A percentile compares a stretch with the other conserved stretches of the same genome.
Evolutionary conservation across 2,797 vertebrate genomes (phyloP).

Genomic region (Denticeps clupeoides): DNA sequence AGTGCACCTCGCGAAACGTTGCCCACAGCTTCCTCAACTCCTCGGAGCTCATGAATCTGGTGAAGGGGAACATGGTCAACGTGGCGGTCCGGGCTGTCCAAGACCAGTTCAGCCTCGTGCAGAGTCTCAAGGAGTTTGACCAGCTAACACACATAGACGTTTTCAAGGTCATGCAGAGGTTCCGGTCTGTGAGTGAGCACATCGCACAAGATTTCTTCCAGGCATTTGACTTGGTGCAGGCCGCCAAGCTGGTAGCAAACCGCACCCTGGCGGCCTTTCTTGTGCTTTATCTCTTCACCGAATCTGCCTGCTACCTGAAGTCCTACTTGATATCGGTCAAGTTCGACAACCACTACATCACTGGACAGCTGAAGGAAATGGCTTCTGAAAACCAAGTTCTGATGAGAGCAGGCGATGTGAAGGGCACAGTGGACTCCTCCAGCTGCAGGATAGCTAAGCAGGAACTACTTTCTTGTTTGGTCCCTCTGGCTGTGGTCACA

Average conservation of each 20-base stretch:
- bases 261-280: slow-evolving; percentile 61
- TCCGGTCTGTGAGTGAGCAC: slow-evolving; percentile 41
- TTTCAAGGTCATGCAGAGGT: background rate
- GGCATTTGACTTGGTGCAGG: slow-evolving; percentile 46
- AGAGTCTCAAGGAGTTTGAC: slow-evolving; percentile 28
- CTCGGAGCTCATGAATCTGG: slow-evolving; percentile 49
- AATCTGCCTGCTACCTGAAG: slow-evolving; percentile 69
- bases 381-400: slow-evolving; percentile 27
- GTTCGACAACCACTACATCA: slow-evolving; percentile 72
- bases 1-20: slow-evolving; percentile 69
- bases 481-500: slow-evolving; percentile 52
- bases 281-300: slow-evolving; percentile 56
- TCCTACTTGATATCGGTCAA: slow-evolving; percentile 66
- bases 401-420: slow-evolving; percentile 31
- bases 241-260: slow-evolving; percentile 47
- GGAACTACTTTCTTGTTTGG: slow-evolving; percentile 58
- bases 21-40: slow-evolving; percentile 71
- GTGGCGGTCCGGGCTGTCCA: slow-evolving; percentile 26
- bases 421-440: slow-evolving; percentile 38
- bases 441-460: slow-evolving; percentile 55
- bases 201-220: slow-evolving; percentile 62
- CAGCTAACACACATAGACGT: slow-evolving; percentile 31
- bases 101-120: slow-evolving; percentile 35
- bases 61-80: slow-evolving; percentile 49
- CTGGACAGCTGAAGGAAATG: slow-evolving; percentile 42